Evolutionary conservation across 1,140 invertebrate species (phyloP).

Genomic region (Stenopsyche tienmushanensis): DNA sequence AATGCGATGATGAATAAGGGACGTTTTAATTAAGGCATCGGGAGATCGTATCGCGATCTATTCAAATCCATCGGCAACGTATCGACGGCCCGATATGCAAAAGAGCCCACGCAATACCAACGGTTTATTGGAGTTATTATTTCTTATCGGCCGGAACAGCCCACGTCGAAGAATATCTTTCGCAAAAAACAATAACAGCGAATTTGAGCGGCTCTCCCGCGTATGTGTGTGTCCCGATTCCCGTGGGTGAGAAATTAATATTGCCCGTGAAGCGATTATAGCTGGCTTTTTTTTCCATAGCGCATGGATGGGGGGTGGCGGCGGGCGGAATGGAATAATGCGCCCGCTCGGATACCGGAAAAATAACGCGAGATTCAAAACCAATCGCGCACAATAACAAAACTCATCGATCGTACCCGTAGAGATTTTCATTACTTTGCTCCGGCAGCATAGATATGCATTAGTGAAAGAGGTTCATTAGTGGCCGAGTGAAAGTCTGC

Average conservation of each 20-base stretch:
- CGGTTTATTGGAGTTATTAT: conserved; percentile 18
- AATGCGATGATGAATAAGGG: too few relatives aligned
- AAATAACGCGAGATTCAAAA: neutral
- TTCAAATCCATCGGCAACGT: neutral
- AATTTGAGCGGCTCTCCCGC: neutral
- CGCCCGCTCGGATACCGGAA: neutral
- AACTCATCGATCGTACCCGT: neutral
- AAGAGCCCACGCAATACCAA: conserved; percentile 16
- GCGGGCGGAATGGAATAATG: neutral
- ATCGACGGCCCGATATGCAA: neutral
- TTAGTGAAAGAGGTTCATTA: neutral
- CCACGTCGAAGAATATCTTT: neutral
- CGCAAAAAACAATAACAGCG: neutral
- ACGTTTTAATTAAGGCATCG: neutral
- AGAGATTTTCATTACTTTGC: neutral
- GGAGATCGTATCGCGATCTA: neutral
- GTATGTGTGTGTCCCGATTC: neutral
- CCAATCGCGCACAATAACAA: neutral
- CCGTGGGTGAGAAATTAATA: neutral
- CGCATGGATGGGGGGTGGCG: neutral
- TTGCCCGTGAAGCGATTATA: neutral
- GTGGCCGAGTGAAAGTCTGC: neutral
- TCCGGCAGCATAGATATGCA: neutral
- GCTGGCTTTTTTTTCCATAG: neutral
- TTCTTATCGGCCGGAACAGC: conserved; percentile 15